Evolutionary conservation across 2,888 invertebrate genomes (phyloP), one percentile per base, ranked within the genome.

Genomic region (Saturnia japonica): DNA sequence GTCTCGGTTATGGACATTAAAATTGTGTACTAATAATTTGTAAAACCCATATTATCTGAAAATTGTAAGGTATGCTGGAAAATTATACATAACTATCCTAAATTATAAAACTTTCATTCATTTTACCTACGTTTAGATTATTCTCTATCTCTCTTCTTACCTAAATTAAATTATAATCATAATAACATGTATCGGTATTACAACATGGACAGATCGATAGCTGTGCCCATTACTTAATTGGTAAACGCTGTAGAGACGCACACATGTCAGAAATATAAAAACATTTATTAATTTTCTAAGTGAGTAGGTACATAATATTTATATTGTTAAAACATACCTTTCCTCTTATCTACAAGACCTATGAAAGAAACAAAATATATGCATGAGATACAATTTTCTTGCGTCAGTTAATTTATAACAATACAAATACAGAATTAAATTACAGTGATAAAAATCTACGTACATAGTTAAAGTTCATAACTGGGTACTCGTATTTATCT

Each of bases 291-390:
- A 68, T 34, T 28, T 68, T 51, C 25, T 51, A 40, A 51, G 1
- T 14, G 34, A 51, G 1, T 14, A 16, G 12, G 11, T 64, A 40
- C 16, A 54, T 22, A 68, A 40, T 62, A 34, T 34, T n/a, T 34
- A 68, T 43, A 25, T n/a, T 68, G 67, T 57, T 71, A 70, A 72
- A 79, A 83, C 81, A 76, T 84, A 84, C 83, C 85, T 83, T 78
- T 84, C 78, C 80, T 76, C 76, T 57, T 68, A 40, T 81, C 80
- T 73, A 82, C 74, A 68, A 84, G 84, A 85, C 83, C 83, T 85
- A 76, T 77, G 70, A 74, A 76, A 82, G 78, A 85, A 79, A 82
- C 78, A 81, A 71, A 64, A 64, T 40, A 64, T 40, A 64, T 40
- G 19, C 40, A 40, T 64, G 64, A 64, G 40, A 64, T 11, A 64